Evolutionary conservation across 1,140 invertebrate species (phyloP).

Genomic region (Leptonema lineaticorne): DNA sequence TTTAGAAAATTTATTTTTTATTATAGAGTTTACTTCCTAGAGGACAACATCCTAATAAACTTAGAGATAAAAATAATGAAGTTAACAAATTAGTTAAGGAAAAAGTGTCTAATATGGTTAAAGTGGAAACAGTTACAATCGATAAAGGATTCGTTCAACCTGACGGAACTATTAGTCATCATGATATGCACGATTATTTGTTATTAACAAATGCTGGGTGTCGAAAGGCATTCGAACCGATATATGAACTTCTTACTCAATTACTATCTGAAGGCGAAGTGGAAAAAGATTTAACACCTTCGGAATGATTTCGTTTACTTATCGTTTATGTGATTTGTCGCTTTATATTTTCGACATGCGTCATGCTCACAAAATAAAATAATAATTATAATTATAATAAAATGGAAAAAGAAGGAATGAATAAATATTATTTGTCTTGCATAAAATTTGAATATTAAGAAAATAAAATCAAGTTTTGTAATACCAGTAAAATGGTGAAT

Average conservation of each 20-base stretch:
- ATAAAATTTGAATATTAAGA: too few species aligned
- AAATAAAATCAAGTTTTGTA: too few species aligned
- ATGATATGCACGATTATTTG: constrained; percentile 88
- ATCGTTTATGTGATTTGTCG: background rate
- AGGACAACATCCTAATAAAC: constrained; percentile 76
- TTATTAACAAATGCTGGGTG: constrained; percentile 82
- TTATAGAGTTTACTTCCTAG: constrained; percentile 80
- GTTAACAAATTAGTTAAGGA: constrained; percentile 73
- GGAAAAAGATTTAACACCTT: constrained; percentile 69
- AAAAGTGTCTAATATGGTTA: constrained; percentile 59
- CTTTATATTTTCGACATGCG: background rate
- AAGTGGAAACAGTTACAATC: constrained; percentile 70
- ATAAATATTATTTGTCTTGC: too few species aligned
- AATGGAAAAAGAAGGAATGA: too few species aligned
- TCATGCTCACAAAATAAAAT: constrained; percentile 4
- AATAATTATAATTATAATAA: too few species aligned
- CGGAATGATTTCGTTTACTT: constrained; percentile 63
- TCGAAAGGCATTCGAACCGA: constrained; percentile 78
- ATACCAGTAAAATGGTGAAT: too few species aligned
- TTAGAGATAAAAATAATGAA: constrained; percentile 72
- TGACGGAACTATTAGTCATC: constrained; percentile 79
- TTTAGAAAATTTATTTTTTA: constrained; percentile 36
- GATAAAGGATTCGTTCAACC: constrained; percentile 74
- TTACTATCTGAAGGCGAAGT: constrained; percentile 72
- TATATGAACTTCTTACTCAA: constrained; percentile 74